A percentile compares a stretch with the other conserved stretches of the same genome.
phyloP scores from a whole-genome alignment of 1,140 invertebrate genomes.

The Drosophila truncata region DNA sequence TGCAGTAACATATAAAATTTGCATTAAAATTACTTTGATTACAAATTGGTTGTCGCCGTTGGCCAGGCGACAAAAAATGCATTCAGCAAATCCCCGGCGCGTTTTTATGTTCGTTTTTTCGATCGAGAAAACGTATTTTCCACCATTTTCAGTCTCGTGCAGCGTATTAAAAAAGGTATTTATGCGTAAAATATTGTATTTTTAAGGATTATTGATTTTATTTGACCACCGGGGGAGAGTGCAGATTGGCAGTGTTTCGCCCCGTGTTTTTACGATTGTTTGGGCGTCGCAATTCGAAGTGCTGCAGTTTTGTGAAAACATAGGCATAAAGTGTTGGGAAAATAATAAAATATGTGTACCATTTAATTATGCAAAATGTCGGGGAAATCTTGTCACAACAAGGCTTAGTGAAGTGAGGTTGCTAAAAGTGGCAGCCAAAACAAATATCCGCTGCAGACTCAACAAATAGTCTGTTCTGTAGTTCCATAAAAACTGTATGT shows the following conservation, averaged over 20 bases:
- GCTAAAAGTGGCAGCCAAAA: slow-evolving; percentile 15
- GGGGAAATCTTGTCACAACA: slow-evolving; percentile 40
- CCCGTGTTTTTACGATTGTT: slow-evolving; percentile 17
- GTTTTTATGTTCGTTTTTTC: slow-evolving; percentile 24
- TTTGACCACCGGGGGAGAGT: slow-evolving; percentile 46
- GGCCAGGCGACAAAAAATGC: slow-evolving; percentile 38
- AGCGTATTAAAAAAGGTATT: slow-evolving; percentile 60
- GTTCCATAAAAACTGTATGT: background rate
- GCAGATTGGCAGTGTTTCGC: slow-evolving; percentile 29
- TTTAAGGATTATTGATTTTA: slow-evolving; percentile 78
- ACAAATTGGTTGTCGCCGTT: slow-evolving; percentile 69
- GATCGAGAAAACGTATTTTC: slow-evolving; percentile 10
- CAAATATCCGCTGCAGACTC: background rate
- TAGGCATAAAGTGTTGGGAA: slow-evolving; percentile 33
- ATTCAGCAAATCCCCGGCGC: slow-evolving; percentile 48
- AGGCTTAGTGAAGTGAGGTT: slow-evolving; percentile 43
- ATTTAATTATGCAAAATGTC: slow-evolving; percentile 46
- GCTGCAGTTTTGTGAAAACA: slow-evolving; percentile 17
- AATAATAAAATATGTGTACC: slow-evolving; percentile 39
- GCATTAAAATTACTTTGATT: slow-evolving; percentile 83
- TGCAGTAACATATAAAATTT: slow-evolving; percentile 79
- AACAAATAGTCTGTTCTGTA: background rate
- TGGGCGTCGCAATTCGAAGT: background rate
- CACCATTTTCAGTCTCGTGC: slow-evolving; percentile 12
- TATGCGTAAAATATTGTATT: slow-evolving; percentile 73